Conservation (phyloP, 2,797 vertebrate genomes). For the Emydoidea blandingii region DNA sequence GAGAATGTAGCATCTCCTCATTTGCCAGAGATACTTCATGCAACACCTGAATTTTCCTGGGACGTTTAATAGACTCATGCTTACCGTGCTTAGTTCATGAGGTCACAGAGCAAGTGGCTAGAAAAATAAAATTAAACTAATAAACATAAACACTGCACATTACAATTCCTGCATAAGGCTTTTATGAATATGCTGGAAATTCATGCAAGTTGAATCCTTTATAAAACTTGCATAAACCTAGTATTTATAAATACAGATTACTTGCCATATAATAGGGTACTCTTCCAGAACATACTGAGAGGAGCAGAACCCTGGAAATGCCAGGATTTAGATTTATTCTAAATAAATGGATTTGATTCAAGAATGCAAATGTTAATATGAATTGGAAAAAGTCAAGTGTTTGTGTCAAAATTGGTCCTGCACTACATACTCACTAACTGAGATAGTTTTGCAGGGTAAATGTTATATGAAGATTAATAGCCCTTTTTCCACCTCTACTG, state of each 20-base stretch:
- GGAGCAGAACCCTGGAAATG: not conserved
- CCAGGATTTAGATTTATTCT: not conserved
- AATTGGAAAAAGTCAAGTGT: not conserved
- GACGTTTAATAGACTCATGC: not conserved
- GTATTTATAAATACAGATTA: not conserved
- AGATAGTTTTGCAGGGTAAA: not conserved
- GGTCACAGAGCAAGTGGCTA: not conserved
- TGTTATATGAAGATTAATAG: not conserved
- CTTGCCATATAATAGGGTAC: not conserved
- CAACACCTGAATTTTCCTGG: not conserved
- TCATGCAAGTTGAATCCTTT: not conserved
- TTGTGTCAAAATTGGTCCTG: not conserved
- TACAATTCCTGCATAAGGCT: not conserved
- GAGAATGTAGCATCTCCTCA: not conserved
- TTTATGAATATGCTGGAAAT: not conserved
- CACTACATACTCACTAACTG: not conserved
- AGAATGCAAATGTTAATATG: not conserved
- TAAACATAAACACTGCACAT: not conserved
- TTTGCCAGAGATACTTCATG: rapidly evolving
- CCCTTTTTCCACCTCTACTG: not conserved
- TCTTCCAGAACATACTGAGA: not conserved
- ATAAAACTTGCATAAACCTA: not conserved
- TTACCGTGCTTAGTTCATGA: not conserved
- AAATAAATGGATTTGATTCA: not conserved
- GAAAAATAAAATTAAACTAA: not conserved